Evolutionary conservation across 2,888 invertebrate genomes (phyloP).

Genomic region (Meiosimyza platycephala): DNA sequence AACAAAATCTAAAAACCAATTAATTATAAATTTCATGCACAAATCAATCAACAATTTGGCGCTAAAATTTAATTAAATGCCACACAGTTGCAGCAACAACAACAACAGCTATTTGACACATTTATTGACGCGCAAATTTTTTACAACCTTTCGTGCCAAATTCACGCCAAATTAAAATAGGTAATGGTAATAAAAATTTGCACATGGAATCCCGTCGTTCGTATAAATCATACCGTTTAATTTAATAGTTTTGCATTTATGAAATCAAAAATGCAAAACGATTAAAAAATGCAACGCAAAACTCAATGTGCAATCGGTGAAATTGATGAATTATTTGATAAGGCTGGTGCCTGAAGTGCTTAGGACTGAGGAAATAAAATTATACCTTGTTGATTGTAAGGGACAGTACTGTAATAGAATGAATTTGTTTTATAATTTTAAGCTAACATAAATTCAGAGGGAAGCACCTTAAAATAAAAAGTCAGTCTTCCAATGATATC

Average conservation of each 20-base stretch:
- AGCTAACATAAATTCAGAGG: too few relatives aligned
- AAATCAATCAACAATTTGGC: conserved; percentile 48
- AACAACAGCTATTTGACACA: not conserved
- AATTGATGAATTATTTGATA: too few relatives aligned
- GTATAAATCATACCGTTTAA: conserved; percentile 8
- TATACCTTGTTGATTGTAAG: not conserved
- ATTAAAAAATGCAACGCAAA: not conserved
- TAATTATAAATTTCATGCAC: conserved; percentile 56
- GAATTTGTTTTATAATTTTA: conserved; percentile 13
- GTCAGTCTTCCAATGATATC: too few relatives aligned
- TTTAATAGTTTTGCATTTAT: conserved; percentile 13
- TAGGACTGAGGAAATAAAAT: not conserved
- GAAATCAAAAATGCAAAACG: not conserved
- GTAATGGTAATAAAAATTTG: not conserved
- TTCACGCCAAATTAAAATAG: not conserved
- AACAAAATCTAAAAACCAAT: conserved; percentile 36
- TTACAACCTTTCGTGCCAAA: conserved; percentile 7
- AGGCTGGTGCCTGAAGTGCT: too few relatives aligned
- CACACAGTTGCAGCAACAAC: conserved; percentile 41
- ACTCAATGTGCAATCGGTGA: conserved; percentile 22
- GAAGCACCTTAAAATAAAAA: too few relatives aligned
- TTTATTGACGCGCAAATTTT: not conserved
- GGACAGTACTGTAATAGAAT: not conserved
- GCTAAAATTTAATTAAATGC: conserved; percentile 43
- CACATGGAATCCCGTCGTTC: not conserved